These are phyloP conservation scores for Bradypus variegatus DNA, from an alignment of 2,797 vertebrate species.

Conservation along the genomic window DNA sequence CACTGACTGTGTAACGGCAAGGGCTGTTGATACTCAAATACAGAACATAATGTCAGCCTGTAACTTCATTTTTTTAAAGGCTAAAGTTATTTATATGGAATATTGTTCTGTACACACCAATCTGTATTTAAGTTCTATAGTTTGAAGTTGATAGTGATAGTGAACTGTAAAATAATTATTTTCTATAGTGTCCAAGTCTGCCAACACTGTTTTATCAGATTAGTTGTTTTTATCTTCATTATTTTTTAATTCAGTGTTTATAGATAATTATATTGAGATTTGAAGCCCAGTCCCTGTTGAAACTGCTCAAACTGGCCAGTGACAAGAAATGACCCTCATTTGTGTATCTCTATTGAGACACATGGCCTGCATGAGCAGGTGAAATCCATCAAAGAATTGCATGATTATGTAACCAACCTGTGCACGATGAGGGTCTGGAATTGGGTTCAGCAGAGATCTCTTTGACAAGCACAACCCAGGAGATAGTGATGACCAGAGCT, in stretches of 20 bases:
- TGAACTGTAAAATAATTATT: slow-evolving; percentile 25
- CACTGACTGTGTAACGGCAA: slow-evolving; percentile 72
- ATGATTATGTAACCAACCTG: too few species aligned
- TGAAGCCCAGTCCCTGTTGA: background rate
- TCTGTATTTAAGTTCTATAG: slow-evolving; percentile 93
- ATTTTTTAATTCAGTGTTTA: background rate
- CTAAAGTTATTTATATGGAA: slow-evolving; percentile 89
- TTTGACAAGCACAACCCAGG: too few species aligned
- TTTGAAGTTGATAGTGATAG: slow-evolving; percentile 59
- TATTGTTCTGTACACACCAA: slow-evolving; percentile 88
- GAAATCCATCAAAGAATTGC: too few species aligned
- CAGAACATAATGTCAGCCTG: slow-evolving; percentile 84
- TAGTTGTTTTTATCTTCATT: slow-evolving; percentile 1
- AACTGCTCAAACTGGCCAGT: too few species aligned
- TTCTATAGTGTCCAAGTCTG: background rate
- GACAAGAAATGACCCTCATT: too few species aligned
- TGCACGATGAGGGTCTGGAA: too few species aligned
- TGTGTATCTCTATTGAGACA: too few species aligned
- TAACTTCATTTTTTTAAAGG: slow-evolving; percentile 82
- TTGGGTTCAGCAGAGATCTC: too few species aligned
- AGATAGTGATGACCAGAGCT: too few species aligned
- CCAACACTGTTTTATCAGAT: background rate
- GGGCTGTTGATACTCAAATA: slow-evolving; percentile 80
- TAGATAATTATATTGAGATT: background rate
- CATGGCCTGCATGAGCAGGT: too few species aligned